Base-by-base conservation (phyloP, 2,888 invertebrate genomes). In the Orchesellides sinensis region DNA sequence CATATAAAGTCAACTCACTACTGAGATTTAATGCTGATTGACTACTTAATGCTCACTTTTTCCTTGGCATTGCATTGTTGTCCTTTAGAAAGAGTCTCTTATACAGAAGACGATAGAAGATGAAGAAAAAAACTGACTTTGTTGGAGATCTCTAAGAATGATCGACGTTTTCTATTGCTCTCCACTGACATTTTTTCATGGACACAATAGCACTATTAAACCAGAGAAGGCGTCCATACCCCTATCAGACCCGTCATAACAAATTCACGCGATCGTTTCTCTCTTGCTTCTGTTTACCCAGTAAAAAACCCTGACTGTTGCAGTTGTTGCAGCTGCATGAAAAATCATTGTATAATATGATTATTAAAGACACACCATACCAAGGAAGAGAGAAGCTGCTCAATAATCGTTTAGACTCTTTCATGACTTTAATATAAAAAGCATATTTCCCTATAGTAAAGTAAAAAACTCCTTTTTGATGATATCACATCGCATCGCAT, bases 131-230 rank as follows among this genome's bases (percentile, higher is more conserved):
- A 56, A 45, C 5, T 21, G 52, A 47, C 66, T 45, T 68, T 52
- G 65, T 69, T 78, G 78, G 61, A 78, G 78, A 78, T 78, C 78
- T 78, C 61, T n/a, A 63, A 21, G 40, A 52, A 54, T 80, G 79
- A 80, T 80, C 79, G 72, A 80, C 72, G 32, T 61, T 78, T 75
- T 78, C 56, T 29, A 72, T 29, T 49, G 35, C 47, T 63, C 59
- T 19, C 27, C 35, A 32, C 63, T 63, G 65, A 65, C 49, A 49
- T 54, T 63, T 63, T 74, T 32, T 25, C 49, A 40, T 40, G 40
- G 54, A 54, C 47, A n/a, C n/a, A 59, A 45, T 70, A 23, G 63
- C 78, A 70, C 52, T 47, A 68, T 70, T 61, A 59, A 29, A 61
- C 5, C 12, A 59, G 59, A 12, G 25, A 77, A 77, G 77, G 59